A percentile compares a stretch with the other conserved stretches of the same genome.
Evolutionary conservation across 2,797 vertebrate genomes (phyloP).

Genomic region (Sphenopsis melanotis): DNA sequence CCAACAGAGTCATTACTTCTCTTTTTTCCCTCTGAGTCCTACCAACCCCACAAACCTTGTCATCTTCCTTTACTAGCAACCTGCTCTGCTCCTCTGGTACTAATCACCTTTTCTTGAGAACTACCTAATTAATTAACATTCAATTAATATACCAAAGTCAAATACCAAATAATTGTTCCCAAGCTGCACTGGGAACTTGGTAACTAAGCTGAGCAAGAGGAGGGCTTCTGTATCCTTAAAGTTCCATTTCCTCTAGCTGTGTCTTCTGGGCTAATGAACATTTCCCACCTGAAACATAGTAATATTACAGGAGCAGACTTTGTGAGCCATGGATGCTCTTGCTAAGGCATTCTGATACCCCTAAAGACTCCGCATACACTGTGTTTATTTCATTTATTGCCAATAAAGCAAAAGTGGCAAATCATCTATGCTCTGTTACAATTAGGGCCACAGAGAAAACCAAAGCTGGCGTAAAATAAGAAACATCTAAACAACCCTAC

Average conservation of each 20-base stretch:
- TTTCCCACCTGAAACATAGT: neutral
- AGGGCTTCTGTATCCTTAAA: neutral
- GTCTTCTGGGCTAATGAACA: fast-evolving
- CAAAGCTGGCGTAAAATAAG: neutral
- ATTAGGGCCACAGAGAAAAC: neutral
- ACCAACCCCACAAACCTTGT: neutral
- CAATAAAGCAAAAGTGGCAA: neutral
- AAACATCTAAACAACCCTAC: neutral
- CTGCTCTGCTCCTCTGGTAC: slow-evolving; percentile 5
- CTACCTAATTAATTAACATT: slow-evolving; percentile 31
- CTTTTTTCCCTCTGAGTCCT: neutral
- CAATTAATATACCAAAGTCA: slow-evolving; percentile 20
- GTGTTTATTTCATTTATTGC: neutral
- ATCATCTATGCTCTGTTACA: neutral
- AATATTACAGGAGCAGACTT: neutral
- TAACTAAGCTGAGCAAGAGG: neutral
- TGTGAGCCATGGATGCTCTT: neutral
- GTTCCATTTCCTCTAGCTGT: neutral
- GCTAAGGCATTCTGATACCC: neutral
- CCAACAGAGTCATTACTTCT: neutral
- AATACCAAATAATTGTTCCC: slow-evolving; percentile 29
- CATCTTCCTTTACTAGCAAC: neutral
- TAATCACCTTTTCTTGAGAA: slow-evolving; percentile 25
- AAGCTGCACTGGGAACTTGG: neutral
- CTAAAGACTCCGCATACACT: neutral